Evolutionary conservation across 2,113 vertebrate species (phyloP).

Genomic region (Piprites chloris): DNA sequence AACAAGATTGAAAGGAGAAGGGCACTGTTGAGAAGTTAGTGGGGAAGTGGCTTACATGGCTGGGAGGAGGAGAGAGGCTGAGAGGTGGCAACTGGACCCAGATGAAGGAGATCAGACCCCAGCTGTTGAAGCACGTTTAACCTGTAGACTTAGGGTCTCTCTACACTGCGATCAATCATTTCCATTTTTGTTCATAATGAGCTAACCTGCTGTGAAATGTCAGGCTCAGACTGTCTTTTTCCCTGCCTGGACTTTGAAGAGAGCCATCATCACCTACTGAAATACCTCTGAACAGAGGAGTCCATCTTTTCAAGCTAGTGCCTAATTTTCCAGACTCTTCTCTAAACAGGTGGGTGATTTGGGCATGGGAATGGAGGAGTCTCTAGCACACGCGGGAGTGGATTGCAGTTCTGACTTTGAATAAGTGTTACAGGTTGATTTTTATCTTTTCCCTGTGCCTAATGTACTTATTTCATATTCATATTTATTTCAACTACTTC

Average conservation of each 20-base stretch:
- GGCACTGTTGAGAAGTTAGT: background rate
- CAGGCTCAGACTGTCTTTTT: background rate
- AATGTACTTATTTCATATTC: background rate
- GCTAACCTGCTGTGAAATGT: background rate
- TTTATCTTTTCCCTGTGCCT: background rate
- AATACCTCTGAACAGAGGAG: background rate
- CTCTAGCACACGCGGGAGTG: accelerated
- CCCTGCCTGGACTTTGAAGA: background rate
- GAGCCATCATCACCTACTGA: background rate
- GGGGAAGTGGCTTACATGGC: background rate
- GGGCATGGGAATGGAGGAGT: background rate
- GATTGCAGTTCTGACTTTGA: background rate
- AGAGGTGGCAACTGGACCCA: background rate
- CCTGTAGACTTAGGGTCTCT: background rate
- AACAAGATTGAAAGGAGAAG: background rate
- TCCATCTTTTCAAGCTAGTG: background rate
- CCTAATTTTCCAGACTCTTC: background rate
- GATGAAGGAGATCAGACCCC: background rate
- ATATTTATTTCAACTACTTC: background rate
- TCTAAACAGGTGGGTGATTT: background rate
- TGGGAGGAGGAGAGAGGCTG: background rate
- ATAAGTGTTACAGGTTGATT: background rate
- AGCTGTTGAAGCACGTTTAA: background rate
- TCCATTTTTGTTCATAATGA: background rate
- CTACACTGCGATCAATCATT: accelerated